Evolutionary conservation across 2,113 vertebrate genomes (phyloP).

Genomic region (Odontesthes bonariensis): DNA sequence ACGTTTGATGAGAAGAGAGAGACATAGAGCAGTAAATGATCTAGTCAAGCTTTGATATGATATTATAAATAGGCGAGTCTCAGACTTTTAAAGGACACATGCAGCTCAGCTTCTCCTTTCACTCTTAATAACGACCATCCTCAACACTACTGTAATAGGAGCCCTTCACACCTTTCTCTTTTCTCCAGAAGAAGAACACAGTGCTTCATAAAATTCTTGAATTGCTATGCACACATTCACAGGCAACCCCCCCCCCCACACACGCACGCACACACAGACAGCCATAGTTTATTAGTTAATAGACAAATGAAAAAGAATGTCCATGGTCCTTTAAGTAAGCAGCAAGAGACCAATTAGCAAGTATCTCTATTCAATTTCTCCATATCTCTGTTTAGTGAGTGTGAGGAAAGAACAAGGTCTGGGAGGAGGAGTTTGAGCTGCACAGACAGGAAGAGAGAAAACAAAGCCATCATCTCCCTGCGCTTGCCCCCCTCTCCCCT

Average conservation of each 20-base stretch:
- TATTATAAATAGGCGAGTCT: constrained; percentile 35
- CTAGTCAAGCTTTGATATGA: constrained; percentile 49
- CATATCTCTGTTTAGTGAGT: constrained; percentile 76
- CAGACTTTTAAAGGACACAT: constrained; percentile 40
- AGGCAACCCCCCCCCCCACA: neutral
- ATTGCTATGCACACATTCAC: constrained; percentile 51
- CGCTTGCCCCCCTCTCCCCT: constrained; percentile 82
- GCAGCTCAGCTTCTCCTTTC: constrained; percentile 47
- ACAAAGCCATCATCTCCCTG: constrained; percentile 86
- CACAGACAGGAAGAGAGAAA: constrained; percentile 82
- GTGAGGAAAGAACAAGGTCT: constrained; percentile 64
- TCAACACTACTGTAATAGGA: constrained; percentile 59
- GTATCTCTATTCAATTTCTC: constrained; percentile 81
- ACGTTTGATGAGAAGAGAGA: constrained; percentile 54
- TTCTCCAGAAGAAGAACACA: constrained; percentile 47
- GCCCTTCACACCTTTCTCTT: constrained; percentile 66
- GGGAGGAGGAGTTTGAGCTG: constrained; percentile 77
- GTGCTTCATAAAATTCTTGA: constrained; percentile 69
- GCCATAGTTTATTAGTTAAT: constrained; percentile 78
- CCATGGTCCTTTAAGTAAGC: constrained; percentile 83
- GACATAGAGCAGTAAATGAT: constrained; percentile 58
- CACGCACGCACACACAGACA: constrained; percentile 13
- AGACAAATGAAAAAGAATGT: constrained; percentile 78
- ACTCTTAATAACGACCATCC: constrained; percentile 47
- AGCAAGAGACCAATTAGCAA: constrained; percentile 87